Conservation (phyloP, 2,797 vertebrate species). For the Meriones psammophilus region DNA sequence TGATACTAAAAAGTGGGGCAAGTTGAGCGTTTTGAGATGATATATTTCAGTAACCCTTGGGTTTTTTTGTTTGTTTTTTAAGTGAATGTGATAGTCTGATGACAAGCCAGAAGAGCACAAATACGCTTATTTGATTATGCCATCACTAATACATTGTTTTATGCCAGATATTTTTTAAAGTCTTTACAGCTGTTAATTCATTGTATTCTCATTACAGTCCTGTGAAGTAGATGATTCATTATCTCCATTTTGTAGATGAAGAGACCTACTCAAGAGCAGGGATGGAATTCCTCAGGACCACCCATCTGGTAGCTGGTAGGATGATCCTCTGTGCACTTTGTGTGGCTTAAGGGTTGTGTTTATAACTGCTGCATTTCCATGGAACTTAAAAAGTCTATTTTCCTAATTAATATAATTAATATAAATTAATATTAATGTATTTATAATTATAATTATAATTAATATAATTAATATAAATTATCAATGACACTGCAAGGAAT, state of each 20-base stretch:
- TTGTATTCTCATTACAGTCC: neutral
- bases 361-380: neutral
- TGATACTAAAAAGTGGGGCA: neutral
- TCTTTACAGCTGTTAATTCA: neutral
- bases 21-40: neutral
- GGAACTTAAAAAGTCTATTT: neutral
- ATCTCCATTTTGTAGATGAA: neutral
- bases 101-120: neutral
- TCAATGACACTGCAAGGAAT: neutral
- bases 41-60: neutral
- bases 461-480: conserved; percentile 54
- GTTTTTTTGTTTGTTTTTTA: conserved; percentile 14
- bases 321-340: neutral
- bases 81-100: conserved; percentile 22
- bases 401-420: conserved; percentile 47
- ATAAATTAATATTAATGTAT: too few relatives aligned
- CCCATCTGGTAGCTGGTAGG: neutral
- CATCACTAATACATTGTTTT: neutral
- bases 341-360: neutral
- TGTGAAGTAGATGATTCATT: neutral
- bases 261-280: neutral
- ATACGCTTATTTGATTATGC: conserved; percentile 39
- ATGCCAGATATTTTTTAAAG: conserved; percentile 9
- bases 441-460: too few relatives aligned
- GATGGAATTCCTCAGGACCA: neutral